Evolutionary conservation across 2,888 invertebrate species (phyloP).

Genomic region (Acrobasis repandana): DNA sequence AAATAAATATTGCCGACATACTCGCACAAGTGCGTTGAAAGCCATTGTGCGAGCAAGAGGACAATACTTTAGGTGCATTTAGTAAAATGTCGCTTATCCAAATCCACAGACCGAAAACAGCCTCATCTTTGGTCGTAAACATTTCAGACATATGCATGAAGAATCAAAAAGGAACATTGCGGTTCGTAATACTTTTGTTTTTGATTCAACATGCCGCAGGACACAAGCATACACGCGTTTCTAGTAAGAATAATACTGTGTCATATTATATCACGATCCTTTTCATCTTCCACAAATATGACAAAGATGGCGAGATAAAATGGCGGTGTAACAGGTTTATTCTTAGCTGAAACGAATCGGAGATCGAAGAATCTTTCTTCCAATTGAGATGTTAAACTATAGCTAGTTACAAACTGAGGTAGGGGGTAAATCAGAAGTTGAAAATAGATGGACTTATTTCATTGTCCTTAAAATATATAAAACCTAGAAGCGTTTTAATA

Average conservation of each 20-base stretch:
- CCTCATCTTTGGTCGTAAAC: slow-evolving; percentile 75
- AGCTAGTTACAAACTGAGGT: slow-evolving; percentile 76
- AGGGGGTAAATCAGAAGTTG: slow-evolving; percentile 65
- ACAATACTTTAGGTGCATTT: neutral
- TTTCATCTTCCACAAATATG: no score
- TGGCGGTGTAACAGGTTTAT: no score
- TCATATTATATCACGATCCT: no score
- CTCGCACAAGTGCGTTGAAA: neutral
- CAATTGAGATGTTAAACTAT: slow-evolving; percentile 55
- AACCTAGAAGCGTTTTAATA: slow-evolving; percentile 34
- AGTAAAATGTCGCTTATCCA: neutral
- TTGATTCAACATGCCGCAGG: slow-evolving; percentile 13
- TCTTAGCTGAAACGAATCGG: no score
- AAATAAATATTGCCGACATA: neutral
- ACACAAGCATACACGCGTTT: slow-evolving; percentile 33
- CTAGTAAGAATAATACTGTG: no score
- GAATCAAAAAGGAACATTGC: slow-evolving; percentile 18
- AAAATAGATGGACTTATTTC: slow-evolving; percentile 54
- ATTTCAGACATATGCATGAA: slow-evolving; percentile 49
- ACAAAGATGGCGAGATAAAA: no score
- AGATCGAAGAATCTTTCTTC: slow-evolving; percentile 38
- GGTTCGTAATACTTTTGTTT: neutral
- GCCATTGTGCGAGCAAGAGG: neutral
- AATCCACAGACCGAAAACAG: slow-evolving; percentile 48
- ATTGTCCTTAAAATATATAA: slow-evolving; percentile 40